These are phyloP conservation scores for Lithophane leautieri DNA, from an alignment of 2,888 invertebrate species.

Conservation along the genomic window DNA sequence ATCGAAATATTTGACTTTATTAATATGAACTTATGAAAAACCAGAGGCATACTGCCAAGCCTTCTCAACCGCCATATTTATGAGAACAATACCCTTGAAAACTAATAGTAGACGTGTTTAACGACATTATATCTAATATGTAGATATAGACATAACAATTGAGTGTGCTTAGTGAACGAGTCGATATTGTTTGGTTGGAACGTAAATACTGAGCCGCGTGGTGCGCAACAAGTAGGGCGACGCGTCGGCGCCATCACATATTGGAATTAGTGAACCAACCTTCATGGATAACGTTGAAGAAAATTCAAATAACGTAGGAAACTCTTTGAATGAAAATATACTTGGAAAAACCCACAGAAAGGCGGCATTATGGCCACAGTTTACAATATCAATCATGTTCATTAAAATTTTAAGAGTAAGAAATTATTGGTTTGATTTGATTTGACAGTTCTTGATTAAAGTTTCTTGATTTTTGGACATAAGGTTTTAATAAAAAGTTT, in stretches of 20 bases:
- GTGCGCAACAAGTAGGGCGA: constrained; percentile 87
- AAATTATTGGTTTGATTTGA: neutral
- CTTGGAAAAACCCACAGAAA: neutral
- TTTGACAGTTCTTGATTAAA: neutral
- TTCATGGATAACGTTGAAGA: constrained; percentile 36
- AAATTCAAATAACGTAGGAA: constrained; percentile 36
- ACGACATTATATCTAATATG: constrained; percentile 45
- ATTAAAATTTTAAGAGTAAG: neutral
- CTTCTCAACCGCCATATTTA: neutral
- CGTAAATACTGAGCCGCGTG: constrained; percentile 77
- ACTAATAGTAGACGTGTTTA: constrained; percentile 48
- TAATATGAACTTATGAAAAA: neutral
- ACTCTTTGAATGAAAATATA: constrained; percentile 18
- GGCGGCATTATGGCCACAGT: neutral
- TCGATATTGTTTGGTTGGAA: constrained; percentile 78
- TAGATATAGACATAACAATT: constrained; percentile 61
- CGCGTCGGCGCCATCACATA: constrained; percentile 75
- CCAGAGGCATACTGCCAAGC: constrained; percentile 1
- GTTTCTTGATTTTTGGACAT: neutral
- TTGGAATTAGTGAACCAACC: constrained; percentile 58
- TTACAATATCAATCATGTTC: neutral
- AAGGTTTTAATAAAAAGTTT: neutral
- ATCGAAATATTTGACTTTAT: neutral
- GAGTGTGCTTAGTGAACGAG: constrained; percentile 72
- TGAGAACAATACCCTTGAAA: constrained; percentile 17